These are phyloP conservation scores for Physocephala rufipes DNA, from an alignment of 2,888 invertebrate species.

Conservation along the genomic window DNA sequence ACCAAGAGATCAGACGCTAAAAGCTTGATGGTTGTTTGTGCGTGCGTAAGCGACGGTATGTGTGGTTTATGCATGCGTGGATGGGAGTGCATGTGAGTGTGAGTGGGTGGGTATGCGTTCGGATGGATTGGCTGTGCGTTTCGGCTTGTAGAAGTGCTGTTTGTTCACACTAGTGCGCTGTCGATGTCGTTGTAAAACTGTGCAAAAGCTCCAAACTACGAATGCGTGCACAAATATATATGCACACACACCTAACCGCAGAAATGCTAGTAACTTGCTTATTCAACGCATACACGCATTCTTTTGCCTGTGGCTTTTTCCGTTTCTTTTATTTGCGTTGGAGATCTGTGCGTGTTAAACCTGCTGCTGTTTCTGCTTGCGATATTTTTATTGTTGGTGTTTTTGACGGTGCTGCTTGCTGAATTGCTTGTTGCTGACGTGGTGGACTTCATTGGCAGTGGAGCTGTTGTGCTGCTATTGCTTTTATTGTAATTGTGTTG, in stretches of 20 bases:
- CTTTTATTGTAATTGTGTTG: slow-evolving; percentile 10
- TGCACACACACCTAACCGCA: not conserved
- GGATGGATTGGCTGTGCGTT: slow-evolving; percentile 31
- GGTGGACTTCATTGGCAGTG: not conserved
- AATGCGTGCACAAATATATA: not conserved
- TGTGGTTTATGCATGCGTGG: too few species aligned
- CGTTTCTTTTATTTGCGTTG: slow-evolving; percentile 34
- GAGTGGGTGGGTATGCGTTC: not conserved
- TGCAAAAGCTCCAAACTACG: slow-evolving; percentile 27
- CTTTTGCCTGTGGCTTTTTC: slow-evolving; percentile 32
- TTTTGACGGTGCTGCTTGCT: slow-evolving; percentile 8
- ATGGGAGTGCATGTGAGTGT: not conserved
- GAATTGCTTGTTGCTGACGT: not conserved
- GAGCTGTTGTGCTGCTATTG: slow-evolving; percentile 14
- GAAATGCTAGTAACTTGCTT: not conserved
- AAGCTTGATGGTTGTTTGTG: slow-evolving; percentile 6
- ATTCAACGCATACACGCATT: slow-evolving; percentile 23
- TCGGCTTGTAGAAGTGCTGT: slow-evolving; percentile 10
- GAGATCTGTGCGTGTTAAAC: slow-evolving; percentile 41
- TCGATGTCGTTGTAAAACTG: slow-evolving; percentile 1
- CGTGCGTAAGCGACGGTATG: too few species aligned
- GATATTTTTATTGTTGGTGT: slow-evolving; percentile 27
- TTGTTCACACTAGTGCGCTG: not conserved
- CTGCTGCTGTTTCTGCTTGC: too few species aligned
- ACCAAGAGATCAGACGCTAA: slow-evolving; percentile 27